Conservation (phyloP, 2,888 invertebrate species). For the Morinoia aosen region DNA sequence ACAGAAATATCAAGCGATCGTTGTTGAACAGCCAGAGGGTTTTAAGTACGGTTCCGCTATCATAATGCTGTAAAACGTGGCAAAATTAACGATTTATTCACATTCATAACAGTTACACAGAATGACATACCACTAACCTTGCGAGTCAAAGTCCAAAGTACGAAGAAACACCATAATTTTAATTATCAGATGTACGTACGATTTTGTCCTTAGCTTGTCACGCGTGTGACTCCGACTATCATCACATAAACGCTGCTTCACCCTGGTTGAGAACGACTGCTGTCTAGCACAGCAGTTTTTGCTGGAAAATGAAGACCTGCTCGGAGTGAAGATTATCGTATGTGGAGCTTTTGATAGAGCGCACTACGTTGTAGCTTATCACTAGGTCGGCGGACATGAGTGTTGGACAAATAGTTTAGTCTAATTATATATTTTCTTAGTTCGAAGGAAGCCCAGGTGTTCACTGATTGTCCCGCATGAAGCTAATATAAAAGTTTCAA, state of each 20-base stretch:
- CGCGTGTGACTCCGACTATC: background rate
- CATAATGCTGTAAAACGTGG: background rate
- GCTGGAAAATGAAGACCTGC: background rate
- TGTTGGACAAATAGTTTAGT: background rate
- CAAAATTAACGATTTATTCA: background rate
- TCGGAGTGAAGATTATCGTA: background rate
- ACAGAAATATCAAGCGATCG: background rate
- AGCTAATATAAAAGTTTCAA: background rate
- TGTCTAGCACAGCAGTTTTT: background rate
- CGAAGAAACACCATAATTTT: background rate
- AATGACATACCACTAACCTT: background rate
- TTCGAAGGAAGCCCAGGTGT: background rate
- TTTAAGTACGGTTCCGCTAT: background rate
- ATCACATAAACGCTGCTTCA: background rate
- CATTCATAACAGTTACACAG: background rate
- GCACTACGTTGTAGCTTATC: background rate
- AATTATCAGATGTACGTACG: background rate
- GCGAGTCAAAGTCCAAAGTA: background rate
- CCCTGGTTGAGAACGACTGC: background rate
- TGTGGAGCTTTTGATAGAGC: background rate
- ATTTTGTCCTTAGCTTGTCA: background rate
- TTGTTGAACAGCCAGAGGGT: background rate
- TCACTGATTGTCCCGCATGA: background rate
- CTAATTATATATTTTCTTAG: background rate
- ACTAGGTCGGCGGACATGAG: background rate